phyloP scores from a whole-genome alignment of 2,797 vertebrate species.

The Acrossocheilus fasciatus region DNA sequence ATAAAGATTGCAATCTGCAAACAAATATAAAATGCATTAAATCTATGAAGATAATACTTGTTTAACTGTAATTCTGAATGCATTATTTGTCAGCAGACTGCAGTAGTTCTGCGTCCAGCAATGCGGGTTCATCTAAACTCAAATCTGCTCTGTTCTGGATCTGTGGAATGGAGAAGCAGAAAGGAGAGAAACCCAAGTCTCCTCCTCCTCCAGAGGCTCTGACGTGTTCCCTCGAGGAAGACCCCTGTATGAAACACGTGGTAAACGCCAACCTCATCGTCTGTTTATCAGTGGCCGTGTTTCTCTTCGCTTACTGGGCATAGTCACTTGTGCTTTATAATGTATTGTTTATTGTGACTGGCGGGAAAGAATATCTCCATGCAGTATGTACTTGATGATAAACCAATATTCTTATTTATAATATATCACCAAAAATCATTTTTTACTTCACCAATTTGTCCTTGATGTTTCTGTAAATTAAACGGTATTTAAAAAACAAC shows the following conservation, averaged over 20 bases:
- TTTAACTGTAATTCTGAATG: neutral
- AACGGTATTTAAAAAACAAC: neutral
- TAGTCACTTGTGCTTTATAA: neutral
- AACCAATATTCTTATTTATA: neutral
- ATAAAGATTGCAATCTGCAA: neutral
- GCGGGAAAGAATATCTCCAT: neutral
- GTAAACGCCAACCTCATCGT: constrained; percentile 88
- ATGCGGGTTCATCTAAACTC: constrained; percentile 70
- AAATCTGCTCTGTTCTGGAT: constrained; percentile 85
- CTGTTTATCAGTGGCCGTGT: constrained; percentile 80
- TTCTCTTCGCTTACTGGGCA: constrained; percentile 91
- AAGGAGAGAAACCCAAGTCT: fast-evolving
- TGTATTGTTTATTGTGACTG: constrained; percentile 55
- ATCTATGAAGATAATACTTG: neutral
- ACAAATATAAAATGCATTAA: neutral
- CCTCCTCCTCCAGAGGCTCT: constrained; percentile 43
- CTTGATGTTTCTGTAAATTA: neutral
- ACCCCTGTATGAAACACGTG: constrained; percentile 71
- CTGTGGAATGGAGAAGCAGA: constrained; percentile 86
- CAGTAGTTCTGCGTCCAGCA: constrained; percentile 47
- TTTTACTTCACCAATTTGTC: neutral
- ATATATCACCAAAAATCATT: neutral
- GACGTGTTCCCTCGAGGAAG: constrained; percentile 78
- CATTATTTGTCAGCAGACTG: constrained; percentile 62
- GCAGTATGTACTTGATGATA: neutral